Evolutionary conservation across 1,140 invertebrate species (phyloP), one percentile per base, ranked within the genome.

Genomic region (Delia radicum): DNA sequence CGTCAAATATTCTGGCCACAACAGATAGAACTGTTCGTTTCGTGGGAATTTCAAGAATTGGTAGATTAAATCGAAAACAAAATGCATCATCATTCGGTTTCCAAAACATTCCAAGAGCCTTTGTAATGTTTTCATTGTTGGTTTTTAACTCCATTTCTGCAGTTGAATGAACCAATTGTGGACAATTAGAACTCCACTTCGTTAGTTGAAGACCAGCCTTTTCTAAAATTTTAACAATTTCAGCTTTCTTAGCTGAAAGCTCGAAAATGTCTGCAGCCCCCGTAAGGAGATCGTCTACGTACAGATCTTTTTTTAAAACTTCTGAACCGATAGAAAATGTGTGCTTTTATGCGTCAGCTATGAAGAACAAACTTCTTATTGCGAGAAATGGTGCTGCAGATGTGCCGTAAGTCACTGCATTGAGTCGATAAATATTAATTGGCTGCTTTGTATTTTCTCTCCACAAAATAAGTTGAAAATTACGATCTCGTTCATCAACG

Each of bases 71-170:
- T 8, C 67, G 18, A 61, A 31, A 69, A 10, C 37, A 29, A 31
- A 75, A 71, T 3, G 31, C n/a, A 61, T 75, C 74, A 12, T 69
- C 10, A 3, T 46, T 27, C 10, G 63, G 62, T 24, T 71, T 69
- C 74, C 37, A 61, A n/a, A 42, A 42, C 74, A 75, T 71, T n/a
- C 74, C 65, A 1, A 75, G 42, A 2, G 74, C 28, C 24, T 71
- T 75, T 2, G 65, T 71, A 3, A 71, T 42, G 27, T 75, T 15
- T 6, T 71, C 24, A 6, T 69, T 61, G 6, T n/a, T 24, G 13
- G 37, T 46, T 55, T 62, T 74, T n/a, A 65, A 37, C 2, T 21
- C 2, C 21, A 74, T 46, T 65, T 74, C 61, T 46, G 2, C 12
- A 15, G 5, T 24, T 8, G 18, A 6, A 18, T 42, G 29, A 24